Base-by-base conservation (phyloP, 2,888 invertebrate genomes). In the Apamea epomidion region DNA sequence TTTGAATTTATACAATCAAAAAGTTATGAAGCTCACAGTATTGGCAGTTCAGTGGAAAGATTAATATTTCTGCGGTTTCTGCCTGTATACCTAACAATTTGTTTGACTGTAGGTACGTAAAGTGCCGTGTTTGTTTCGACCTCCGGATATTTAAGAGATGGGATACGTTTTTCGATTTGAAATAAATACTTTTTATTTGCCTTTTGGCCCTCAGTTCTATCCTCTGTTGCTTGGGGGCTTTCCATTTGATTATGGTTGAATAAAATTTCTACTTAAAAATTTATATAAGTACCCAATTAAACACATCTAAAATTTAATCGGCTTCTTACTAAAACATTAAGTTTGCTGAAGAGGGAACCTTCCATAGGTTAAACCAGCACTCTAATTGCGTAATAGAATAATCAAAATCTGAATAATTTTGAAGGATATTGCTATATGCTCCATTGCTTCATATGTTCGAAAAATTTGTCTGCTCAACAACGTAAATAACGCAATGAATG, bases 161-260 rank as follows among this genome's bases (percentile, higher is more conserved):
- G 37, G 60, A 62, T 77, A 70, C 54, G 48, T 64, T 79, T 79
- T 83, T 62, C 58, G 2, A 45, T 62, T 8, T 64, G 51, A 69
- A 80, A 80, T 72, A 62, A 73, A 64, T 70, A 51, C 32, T n/a
- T 78, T 60, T 73, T 65, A 62, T 83, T 83, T 83, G 60, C 37
- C 8, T 51, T 78, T 74, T 65, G 42, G 60, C 25, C 32, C 7
- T n/a, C 2, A 16, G 1, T 74, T 12, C 7, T 48, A 62, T 37
- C 14, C 4, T 42, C 1, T 32, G 37, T 60, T 67, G 14, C 51
- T 18, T 32, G 6, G 10, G 37, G 29, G 12, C 2, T n/a, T 60
- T 72, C 37, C 6, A 29, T 74, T 37, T 14, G 4, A 45, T 37
- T 58, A 29, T 29, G 12, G 21, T 62, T 77, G 21, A 65, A 32